phyloP scores from a whole-genome alignment of 2,888 invertebrate species.

The Synergus itoensis region DNA sequence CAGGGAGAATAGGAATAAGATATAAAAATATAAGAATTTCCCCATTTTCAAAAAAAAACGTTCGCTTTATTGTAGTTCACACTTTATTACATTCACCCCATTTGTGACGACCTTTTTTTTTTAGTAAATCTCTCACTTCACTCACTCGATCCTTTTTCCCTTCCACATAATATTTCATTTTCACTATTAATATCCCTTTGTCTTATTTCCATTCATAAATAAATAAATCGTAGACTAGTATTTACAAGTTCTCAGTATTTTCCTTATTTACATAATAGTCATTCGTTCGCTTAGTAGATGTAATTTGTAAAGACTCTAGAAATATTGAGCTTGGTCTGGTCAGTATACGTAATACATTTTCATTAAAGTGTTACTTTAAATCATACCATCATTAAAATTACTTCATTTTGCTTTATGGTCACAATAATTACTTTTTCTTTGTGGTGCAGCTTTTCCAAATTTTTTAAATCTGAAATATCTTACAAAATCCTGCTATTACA shows the following conservation, averaged over 20 bases:
- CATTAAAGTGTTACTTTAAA: constrained; percentile 54
- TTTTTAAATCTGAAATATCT: neutral
- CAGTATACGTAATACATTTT: constrained; percentile 73
- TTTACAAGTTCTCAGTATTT: constrained; percentile 70
- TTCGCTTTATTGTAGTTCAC: constrained; percentile 69
- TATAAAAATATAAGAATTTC: neutral
- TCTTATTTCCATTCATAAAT: constrained; percentile 66
- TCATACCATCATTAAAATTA: constrained; percentile 52
- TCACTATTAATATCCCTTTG: constrained; percentile 46
- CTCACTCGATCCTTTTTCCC: constrained; percentile 40
- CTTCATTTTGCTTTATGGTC: constrained; percentile 39
- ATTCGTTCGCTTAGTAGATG: constrained; percentile 71
- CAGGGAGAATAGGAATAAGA: too few species aligned
- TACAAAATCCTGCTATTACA: neutral
- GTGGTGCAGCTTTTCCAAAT: constrained; percentile 51
- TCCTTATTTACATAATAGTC: constrained; percentile 65
- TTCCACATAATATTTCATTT: constrained; percentile 47
- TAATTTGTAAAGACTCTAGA: constrained; percentile 77
- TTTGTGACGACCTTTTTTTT: constrained; percentile 33
- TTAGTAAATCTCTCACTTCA: constrained; percentile 20
- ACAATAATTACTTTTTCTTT: constrained; percentile 11
- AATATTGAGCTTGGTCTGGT: constrained; percentile 78
- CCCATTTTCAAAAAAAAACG: constrained; percentile 70
- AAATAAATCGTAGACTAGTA: constrained; percentile 74
- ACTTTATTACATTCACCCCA: constrained; percentile 43